phyloP scores from a whole-genome alignment of 2,113 vertebrate genomes.

The Alligator mississippiensis region DNA sequence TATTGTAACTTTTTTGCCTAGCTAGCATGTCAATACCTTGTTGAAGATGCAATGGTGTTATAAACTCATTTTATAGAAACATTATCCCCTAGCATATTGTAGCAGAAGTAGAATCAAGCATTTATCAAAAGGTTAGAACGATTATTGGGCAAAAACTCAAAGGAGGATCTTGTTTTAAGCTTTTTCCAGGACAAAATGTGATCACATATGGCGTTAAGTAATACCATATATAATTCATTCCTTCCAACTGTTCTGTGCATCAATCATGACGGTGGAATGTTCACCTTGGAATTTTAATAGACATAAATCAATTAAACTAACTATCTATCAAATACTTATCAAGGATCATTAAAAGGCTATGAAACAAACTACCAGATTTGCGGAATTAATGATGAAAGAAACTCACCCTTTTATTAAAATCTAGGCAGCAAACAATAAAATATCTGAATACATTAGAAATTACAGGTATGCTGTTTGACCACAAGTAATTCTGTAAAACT shows the following conservation, averaged over 20 bases:
- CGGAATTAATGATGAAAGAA: background rate
- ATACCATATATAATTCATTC: background rate
- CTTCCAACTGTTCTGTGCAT: background rate
- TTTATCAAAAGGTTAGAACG: background rate
- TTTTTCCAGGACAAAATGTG: constrained; percentile 20
- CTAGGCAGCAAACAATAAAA: background rate
- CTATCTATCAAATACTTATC: constrained; percentile 4
- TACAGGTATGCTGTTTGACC: background rate
- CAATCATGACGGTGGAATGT: background rate
- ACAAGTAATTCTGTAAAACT: background rate
- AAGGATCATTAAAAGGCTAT: background rate
- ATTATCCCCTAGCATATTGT: background rate
- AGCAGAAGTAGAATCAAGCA: background rate
- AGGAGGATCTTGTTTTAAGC: background rate
- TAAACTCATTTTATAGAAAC: constrained; percentile 1
- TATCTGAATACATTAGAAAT: background rate
- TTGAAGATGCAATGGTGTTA: background rate
- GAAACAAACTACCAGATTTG: background rate
- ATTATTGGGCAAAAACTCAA: background rate
- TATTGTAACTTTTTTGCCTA: background rate
- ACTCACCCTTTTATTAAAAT: constrained; percentile 20
- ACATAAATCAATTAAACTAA: constrained; percentile 36
- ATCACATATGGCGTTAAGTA: background rate
- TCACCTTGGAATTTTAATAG: background rate
- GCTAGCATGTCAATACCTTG: background rate